Evolutionary conservation across 2,113 vertebrate species (phyloP).

Genomic region (Pomatostomus ruficeps): DNA sequence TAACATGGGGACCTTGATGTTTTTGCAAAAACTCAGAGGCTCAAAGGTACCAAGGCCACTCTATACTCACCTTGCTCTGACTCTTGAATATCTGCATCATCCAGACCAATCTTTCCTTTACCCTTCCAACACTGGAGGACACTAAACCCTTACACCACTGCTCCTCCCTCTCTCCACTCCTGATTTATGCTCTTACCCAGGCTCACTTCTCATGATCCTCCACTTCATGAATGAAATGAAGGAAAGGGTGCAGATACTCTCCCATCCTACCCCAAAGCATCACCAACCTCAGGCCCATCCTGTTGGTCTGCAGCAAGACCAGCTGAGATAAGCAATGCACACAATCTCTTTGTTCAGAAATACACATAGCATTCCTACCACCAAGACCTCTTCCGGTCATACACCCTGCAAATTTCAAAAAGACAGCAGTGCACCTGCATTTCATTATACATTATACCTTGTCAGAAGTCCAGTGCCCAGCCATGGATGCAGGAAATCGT

Average conservation of each 20-base stretch:
- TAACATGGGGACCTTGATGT: background rate
- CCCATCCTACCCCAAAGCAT: background rate
- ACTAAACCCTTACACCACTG: background rate
- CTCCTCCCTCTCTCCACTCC: background rate
- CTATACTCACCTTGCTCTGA: background rate
- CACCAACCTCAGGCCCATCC: background rate
- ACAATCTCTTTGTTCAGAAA: background rate
- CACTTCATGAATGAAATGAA: background rate
- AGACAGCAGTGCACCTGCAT: background rate
- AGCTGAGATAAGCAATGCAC: background rate
- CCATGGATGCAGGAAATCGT: constrained; percentile 91
- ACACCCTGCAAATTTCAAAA: background rate
- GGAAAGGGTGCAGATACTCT: background rate
- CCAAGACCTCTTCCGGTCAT: background rate
- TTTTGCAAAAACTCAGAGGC: background rate
- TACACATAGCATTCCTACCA: background rate
- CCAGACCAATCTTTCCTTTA: background rate
- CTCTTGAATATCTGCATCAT: background rate
- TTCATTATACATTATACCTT: constrained; percentile 70
- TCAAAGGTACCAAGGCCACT: background rate
- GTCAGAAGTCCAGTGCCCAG: constrained; percentile 93
- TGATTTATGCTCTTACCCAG: background rate
- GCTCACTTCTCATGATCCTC: background rate
- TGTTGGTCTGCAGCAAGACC: background rate
- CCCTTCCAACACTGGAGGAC: background rate